Conservation (phyloP, 1,140 invertebrate species). For the Lepidurus arcticus region DNA sequence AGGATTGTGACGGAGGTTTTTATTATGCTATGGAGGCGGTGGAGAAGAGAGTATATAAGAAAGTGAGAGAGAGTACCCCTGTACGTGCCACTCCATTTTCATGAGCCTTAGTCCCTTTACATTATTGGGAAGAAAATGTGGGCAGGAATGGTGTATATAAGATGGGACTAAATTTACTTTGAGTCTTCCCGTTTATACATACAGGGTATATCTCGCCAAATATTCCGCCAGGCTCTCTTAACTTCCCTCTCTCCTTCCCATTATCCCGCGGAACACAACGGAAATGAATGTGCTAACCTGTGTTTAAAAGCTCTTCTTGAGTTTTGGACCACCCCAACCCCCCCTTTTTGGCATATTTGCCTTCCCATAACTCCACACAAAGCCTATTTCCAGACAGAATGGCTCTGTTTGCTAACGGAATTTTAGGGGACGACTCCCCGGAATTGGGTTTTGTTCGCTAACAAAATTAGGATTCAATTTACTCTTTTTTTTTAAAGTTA, state of each 20-base stretch:
- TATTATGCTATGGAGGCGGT: not conserved
- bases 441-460: too few species aligned
- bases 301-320: constrained; percentile 4
- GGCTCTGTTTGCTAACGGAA: not conserved
- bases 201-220: too few species aligned
- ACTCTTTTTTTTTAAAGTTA: too few species aligned
- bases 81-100: constrained; percentile 2
- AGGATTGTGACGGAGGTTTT: not conserved
- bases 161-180: too few species aligned
- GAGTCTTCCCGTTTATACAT: too few species aligned
- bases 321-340: not conserved
- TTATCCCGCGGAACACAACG: not conserved
- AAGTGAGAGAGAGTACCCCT: not conserved
- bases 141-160: too few species aligned
- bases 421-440: not conserved
- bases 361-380: constrained; percentile 15
- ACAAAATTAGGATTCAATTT: too few species aligned
- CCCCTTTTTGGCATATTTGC: not conserved
- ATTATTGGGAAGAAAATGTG: too few species aligned
- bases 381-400: constrained; percentile 16
- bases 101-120: not conserved
- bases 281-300: constrained; percentile 19
- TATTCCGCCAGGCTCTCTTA: not conserved
- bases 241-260: not conserved
- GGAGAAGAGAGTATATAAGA: not conserved